Percentiles rank a stretch among this genome's conserved stretches.
phyloP scores from a whole-genome alignment of 2,888 invertebrate genomes.

The Pelosia muscerda region DNA sequence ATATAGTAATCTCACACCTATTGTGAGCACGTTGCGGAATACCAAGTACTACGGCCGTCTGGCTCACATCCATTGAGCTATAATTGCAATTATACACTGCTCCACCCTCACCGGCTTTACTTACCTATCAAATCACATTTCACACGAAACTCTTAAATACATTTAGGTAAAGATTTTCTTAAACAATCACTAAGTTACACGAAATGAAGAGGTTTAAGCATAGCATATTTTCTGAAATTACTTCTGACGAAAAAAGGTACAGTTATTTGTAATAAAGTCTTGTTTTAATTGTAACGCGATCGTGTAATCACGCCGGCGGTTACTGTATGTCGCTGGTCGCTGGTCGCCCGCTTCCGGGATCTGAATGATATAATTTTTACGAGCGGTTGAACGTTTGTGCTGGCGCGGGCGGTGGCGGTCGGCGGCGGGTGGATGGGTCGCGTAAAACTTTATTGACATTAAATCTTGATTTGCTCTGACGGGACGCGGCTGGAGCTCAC shows the following conservation, averaged over 20 bases:
- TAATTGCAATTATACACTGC: background rate
- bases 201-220: no score
- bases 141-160: background rate
- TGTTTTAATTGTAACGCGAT: conserved; percentile 32
- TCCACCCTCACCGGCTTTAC: background rate
- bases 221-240: background rate
- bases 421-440: conserved; percentile 28
- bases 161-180: background rate
- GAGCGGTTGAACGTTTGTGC: conserved; percentile 30
- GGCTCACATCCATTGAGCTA: background rate
- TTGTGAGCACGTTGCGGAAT: background rate
- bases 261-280: conserved; percentile 17
- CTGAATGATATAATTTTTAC: conserved; percentile 59
- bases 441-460: conserved; percentile 63
- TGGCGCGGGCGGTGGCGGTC: background rate
- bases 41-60: background rate
- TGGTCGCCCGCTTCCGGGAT: conserved; percentile 18
- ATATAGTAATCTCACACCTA: background rate
- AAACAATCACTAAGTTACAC: background rate
- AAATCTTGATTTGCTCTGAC: conserved; percentile 58
- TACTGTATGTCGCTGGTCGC: conserved; percentile 27
- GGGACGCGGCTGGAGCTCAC: conserved; percentile 29
- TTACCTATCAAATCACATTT: background rate
- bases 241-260: background rate
- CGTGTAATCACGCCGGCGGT: conserved; percentile 15